These are phyloP conservation scores for Reinhardtius hippoglossoides DNA, from an alignment of 2,113 vertebrate genomes.

Conservation along the genomic window DNA sequence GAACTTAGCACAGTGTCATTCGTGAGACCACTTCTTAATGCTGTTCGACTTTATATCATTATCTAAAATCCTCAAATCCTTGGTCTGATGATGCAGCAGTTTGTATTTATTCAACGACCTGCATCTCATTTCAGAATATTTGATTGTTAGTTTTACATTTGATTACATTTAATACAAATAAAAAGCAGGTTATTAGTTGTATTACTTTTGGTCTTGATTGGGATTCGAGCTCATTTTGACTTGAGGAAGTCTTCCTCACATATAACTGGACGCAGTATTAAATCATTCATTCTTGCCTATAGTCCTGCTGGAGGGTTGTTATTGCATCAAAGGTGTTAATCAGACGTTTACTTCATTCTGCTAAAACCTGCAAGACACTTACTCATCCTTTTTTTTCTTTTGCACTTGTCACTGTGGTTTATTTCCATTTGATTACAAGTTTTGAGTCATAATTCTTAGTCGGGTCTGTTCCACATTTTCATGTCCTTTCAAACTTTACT, in stretches of 20 bases:
- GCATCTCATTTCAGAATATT: neutral
- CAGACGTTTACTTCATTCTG: constrained; percentile 18
- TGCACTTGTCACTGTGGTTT: constrained; percentile 3
- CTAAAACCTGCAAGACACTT: neutral
- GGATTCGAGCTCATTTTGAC: neutral
- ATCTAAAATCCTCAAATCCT: no score
- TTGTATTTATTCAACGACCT: neutral
- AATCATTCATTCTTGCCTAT: constrained; percentile 13
- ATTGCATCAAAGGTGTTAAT: constrained; percentile 27
- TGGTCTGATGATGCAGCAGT: neutral
- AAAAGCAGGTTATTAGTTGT: neutral
- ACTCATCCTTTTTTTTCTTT: constrained; percentile 20
- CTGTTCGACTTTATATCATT: neutral
- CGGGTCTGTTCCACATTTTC: neutral
- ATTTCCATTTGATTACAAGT: constrained; percentile 7
- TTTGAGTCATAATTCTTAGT: constrained; percentile 25
- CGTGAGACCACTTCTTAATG: neutral
- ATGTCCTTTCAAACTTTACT: neutral
- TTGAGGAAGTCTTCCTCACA: neutral
- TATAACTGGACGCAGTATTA: neutral
- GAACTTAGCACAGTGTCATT: neutral
- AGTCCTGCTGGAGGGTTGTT: constrained; percentile 5
- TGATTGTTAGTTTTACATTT: neutral
- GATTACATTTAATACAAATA: neutral
- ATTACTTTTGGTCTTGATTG: neutral